These are phyloP conservation scores for Lepidurus arcticus DNA, from an alignment of 1,140 invertebrate genomes.

Conservation along the genomic window DNA sequence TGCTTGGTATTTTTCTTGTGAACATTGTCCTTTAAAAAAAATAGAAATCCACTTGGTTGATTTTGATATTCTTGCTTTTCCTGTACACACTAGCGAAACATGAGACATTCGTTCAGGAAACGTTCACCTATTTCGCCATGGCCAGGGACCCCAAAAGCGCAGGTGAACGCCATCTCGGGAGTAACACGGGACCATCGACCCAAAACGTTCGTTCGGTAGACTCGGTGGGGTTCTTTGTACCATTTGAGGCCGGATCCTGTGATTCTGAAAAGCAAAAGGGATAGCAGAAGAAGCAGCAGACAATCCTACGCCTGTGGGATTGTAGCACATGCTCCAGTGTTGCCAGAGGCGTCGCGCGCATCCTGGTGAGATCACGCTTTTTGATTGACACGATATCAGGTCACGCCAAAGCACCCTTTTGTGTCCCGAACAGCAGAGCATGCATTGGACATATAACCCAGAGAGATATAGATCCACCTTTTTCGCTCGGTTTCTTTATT, in stretches of 20 bases:
- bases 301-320: neutral
- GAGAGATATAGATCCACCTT: neutral
- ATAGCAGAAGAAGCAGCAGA: neutral
- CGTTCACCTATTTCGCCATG: neutral
- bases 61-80: too few species aligned
- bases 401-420: constrained; percentile 10
- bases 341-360: neutral
- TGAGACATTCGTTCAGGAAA: too few species aligned
- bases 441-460: neutral
- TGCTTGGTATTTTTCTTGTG: too few species aligned
- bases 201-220: too few species aligned
- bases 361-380: constrained; percentile 21
- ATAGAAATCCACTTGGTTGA: too few species aligned
- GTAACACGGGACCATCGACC: too few species aligned
- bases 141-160: neutral
- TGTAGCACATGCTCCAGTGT: neutral
- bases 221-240: neutral
- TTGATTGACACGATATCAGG: constrained; percentile 21
- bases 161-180: neutral
- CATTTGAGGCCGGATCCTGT: neutral
- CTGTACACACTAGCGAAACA: too few species aligned
- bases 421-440: constrained; percentile 2
- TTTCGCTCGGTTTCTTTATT: neutral
- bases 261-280: neutral
- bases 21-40: too few species aligned